Percentiles rank a stretch among this genome's conserved stretches.
These are phyloP conservation scores for Proales similis DNA, from an alignment of 1,140 invertebrate species.

Conservation along the genomic window DNA sequence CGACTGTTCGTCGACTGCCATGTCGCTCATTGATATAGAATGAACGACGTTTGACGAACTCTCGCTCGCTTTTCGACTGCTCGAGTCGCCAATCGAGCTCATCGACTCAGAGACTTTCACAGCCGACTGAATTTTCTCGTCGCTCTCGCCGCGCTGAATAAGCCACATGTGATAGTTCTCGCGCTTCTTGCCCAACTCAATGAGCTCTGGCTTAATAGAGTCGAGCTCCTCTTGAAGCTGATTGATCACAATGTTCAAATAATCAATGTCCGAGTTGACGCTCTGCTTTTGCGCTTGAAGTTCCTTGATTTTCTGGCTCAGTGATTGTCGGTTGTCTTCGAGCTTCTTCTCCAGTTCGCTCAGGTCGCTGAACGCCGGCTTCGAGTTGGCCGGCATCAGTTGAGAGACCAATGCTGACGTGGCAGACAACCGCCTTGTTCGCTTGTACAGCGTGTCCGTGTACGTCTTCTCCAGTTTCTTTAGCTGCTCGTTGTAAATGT, in stretches of 20 bases:
- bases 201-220: slow-evolving; percentile 9
- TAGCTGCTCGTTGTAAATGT: slow-evolving; percentile 14
- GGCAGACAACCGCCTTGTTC: slow-evolving; percentile 19
- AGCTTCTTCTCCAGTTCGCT: slow-evolving; percentile 9
- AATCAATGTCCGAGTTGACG: not conserved
- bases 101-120: not conserved
- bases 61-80: not conserved
- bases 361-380: not conserved
- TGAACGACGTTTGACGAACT: no score
- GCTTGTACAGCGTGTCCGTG: slow-evolving; percentile 20
- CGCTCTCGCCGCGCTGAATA: slow-evolving; percentile 32
- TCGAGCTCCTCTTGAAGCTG: slow-evolving; percentile 30
- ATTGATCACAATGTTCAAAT: slow-evolving; percentile 15
- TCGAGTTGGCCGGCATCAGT: slow-evolving; percentile 11
- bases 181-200: slow-evolving; percentile 29
- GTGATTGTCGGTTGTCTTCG: slow-evolving; percentile 15
- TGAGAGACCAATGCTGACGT: slow-evolving; percentile 18
- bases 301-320: slow-evolving; percentile 4
- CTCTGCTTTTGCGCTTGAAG: slow-evolving; percentile 16
- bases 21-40: no score
- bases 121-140: slow-evolving; percentile 32
- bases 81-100: not conserved
- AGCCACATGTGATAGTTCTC: slow-evolving; percentile 38
- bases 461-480: slow-evolving; percentile 1
- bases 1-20: not conserved